Conservation (phyloP, 2,888 invertebrate species). For the Lepidochrysops patricia region DNA sequence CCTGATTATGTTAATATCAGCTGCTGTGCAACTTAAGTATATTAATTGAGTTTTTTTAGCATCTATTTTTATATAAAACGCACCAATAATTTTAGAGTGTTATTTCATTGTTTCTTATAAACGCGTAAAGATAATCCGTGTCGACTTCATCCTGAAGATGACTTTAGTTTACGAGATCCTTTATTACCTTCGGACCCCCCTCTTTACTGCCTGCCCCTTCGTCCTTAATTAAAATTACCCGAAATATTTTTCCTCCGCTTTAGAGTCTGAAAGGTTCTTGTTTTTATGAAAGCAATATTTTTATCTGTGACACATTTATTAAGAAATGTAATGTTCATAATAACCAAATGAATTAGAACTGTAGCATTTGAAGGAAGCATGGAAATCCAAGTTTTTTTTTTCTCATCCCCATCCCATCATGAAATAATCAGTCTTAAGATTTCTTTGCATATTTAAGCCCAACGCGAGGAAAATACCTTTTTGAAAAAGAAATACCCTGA, state of each 20-base stretch:
- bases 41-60: too few relatives aligned
- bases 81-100: not conserved
- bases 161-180: conserved; percentile 17
- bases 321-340: conserved; percentile 6
- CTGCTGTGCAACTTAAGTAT: too few relatives aligned
- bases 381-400: too few relatives aligned
- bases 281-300: conserved; percentile 8
- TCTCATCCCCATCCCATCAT: too few relatives aligned
- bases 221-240: conserved; percentile 19
- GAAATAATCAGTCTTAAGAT: not conserved
- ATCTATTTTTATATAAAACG: too few relatives aligned
- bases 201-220: conserved; percentile 7
- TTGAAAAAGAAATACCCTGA: not conserved
- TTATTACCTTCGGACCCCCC: conserved; percentile 17
- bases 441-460: not conserved
- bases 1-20: too few relatives aligned
- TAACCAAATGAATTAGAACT: not conserved
- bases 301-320: conserved; percentile 9
- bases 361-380: not conserved
- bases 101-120: not conserved
- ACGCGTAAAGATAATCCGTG: not conserved
- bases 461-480: not conserved
- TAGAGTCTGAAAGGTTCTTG: not conserved
- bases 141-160: not conserved
- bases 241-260: conserved; percentile 5